Percentiles rank a stretch among this genome's conserved stretches.
phyloP scores from a whole-genome alignment of 1,140 invertebrate species.

The Cylas formicarius region DNA sequence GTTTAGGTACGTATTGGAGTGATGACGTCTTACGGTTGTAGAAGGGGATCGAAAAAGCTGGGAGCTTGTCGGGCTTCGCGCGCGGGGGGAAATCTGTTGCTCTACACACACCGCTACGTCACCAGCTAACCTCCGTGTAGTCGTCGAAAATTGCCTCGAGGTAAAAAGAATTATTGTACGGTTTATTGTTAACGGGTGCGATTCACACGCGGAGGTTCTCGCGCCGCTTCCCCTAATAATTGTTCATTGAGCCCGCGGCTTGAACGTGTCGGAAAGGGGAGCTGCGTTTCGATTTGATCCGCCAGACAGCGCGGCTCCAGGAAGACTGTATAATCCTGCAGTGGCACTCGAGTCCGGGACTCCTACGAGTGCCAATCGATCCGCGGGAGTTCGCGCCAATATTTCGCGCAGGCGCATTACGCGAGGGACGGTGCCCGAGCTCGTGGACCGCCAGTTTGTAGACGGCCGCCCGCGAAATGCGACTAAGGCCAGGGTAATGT shows the following conservation, averaged over 20 bases:
- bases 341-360: slow-evolving; percentile 32
- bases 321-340: slow-evolving; percentile 31
- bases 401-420: slow-evolving; percentile 24
- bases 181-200: slow-evolving; percentile 16
- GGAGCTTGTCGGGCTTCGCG: no score
- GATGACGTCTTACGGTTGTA: no score
- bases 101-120: no score
- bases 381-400: slow-evolving; percentile 34
- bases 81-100: no score
- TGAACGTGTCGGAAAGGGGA: neutral
- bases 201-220: no score
- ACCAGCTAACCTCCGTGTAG: no score
- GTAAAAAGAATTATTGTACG: slow-evolving; percentile 22
- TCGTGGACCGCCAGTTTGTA: slow-evolving; percentile 18
- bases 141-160: no score
- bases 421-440: no score
- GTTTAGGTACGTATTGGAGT: no score
- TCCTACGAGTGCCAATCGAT: slow-evolving; percentile 32
- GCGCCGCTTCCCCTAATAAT: no score
- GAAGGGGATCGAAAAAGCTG: no score
- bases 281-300: slow-evolving; percentile 15
- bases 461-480: slow-evolving; percentile 15
- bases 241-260: slow-evolving; percentile 7
- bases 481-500: no score
- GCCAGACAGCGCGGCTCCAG: slow-evolving; percentile 25